Conservation (phyloP, 2,797 vertebrate species). For the Lophotriccus pileatus region DNA sequence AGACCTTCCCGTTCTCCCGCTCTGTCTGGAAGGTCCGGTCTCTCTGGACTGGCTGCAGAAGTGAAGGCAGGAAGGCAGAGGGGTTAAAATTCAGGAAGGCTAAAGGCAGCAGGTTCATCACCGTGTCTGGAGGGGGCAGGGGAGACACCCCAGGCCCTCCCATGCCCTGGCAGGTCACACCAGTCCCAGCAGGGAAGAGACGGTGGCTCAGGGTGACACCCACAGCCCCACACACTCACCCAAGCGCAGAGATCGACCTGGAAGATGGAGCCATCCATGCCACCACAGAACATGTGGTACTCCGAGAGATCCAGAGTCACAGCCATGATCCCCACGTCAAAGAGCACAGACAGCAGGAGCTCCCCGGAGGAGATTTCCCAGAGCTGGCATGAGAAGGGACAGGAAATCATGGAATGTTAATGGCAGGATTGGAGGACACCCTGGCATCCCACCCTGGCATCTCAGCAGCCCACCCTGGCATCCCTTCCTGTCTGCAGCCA, state of each 20-base stretch:
- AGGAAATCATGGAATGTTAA: neutral
- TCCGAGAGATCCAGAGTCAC: constrained; percentile 92
- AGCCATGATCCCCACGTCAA: constrained; percentile 89
- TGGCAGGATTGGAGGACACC: neutral
- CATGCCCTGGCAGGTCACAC: neutral
- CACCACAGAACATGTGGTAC: constrained; percentile 91
- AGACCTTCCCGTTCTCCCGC: constrained; percentile 84
- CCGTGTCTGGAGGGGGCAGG: neutral
- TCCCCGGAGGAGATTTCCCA: constrained; percentile 94
- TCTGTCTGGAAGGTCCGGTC: constrained; percentile 89
- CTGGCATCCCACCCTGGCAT: neutral
- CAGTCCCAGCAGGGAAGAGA: neutral
- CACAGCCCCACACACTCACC: constrained; percentile 75
- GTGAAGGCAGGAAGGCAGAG: neutral
- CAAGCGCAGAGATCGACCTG: constrained; percentile 88
- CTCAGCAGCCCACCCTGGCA: accelerated
- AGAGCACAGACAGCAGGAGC: constrained; percentile 89
- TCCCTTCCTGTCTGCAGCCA: neutral
- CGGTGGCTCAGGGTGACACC: neutral
- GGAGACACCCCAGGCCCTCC: neutral
- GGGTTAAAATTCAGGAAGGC: neutral
- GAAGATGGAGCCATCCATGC: constrained; percentile 90
- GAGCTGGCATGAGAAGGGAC: constrained; percentile 73
- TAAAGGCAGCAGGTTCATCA: neutral
- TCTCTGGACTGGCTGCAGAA: constrained; percentile 80